Percentiles rank a stretch among this genome's conserved stretches.
phyloP scores from a whole-genome alignment of 2,113 vertebrate genomes.

The Trematomus loennbergii region DNA sequence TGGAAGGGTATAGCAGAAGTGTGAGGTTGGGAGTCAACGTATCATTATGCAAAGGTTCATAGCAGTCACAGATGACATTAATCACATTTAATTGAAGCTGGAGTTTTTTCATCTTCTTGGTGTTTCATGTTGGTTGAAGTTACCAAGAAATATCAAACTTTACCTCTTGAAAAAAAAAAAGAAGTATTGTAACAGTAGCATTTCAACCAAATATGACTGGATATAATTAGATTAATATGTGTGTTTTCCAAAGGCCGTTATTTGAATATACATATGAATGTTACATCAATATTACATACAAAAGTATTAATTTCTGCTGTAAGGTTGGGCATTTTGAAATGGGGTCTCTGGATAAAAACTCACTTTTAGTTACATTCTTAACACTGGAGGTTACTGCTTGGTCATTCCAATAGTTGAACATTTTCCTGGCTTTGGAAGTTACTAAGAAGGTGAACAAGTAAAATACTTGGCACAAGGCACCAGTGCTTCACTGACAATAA shows the following conservation, averaged over 20 bases:
- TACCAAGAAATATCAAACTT: too few relatives aligned
- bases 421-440: neutral
- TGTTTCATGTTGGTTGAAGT: too few relatives aligned
- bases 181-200: too few relatives aligned
- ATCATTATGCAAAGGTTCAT: neutral
- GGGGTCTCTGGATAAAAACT: too few relatives aligned
- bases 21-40: neutral
- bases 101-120: neutral
- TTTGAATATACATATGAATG: too few relatives aligned
- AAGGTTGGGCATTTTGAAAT: too few relatives aligned
- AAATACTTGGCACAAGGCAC: neutral
- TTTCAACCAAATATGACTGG: too few relatives aligned
- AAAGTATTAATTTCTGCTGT: too few relatives aligned
- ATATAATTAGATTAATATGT: too few relatives aligned
- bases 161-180: too few relatives aligned
- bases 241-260: neutral
- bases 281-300: too few relatives aligned
- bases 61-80: constrained; percentile 2
- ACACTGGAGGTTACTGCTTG: neutral
- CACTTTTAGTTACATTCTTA: neutral
- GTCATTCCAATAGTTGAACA: neutral
- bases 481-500: too few relatives aligned
- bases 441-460: neutral
- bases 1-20: neutral
- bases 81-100: neutral